phyloP scores from a whole-genome alignment of 2,113 vertebrate genomes.

The Coreoperca whiteheadi region DNA sequence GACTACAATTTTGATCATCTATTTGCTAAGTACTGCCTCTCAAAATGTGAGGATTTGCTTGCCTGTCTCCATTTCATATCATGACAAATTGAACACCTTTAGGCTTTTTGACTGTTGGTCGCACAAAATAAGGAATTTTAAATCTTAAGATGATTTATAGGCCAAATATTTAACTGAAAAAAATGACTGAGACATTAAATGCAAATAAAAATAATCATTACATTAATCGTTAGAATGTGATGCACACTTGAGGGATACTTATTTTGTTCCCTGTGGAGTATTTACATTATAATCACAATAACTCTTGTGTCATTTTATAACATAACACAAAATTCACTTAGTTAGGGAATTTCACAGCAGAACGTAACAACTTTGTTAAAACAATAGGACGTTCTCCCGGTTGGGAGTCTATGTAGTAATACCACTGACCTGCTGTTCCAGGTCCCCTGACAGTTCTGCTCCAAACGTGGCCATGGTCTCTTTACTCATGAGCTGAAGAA shows the following conservation, averaged over 20 bases:
- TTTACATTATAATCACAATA: neutral
- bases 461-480: slow-evolving; percentile 83
- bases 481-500: slow-evolving; percentile 92
- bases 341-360: neutral
- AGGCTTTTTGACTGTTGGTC: neutral
- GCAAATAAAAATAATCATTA: neutral
- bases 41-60: too few relatives aligned
- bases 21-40: too few relatives aligned
- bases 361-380: neutral
- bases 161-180: neutral
- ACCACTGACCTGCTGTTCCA: slow-evolving; percentile 91
- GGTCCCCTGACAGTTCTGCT: slow-evolving; percentile 86
- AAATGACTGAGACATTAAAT: neutral
- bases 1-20: too few relatives aligned
- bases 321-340: neutral
- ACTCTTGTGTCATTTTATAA: too few relatives aligned
- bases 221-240: neutral
- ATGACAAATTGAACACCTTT: neutral
- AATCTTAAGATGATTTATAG: neutral
- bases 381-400: neutral
- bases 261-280: neutral
- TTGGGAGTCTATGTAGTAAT: neutral
- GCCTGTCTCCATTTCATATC: neutral
- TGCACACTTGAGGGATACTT: neutral
- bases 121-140: neutral